phyloP scores from a whole-genome alignment of 2,797 vertebrate species.

The Leptoclinus maculatus region DNA sequence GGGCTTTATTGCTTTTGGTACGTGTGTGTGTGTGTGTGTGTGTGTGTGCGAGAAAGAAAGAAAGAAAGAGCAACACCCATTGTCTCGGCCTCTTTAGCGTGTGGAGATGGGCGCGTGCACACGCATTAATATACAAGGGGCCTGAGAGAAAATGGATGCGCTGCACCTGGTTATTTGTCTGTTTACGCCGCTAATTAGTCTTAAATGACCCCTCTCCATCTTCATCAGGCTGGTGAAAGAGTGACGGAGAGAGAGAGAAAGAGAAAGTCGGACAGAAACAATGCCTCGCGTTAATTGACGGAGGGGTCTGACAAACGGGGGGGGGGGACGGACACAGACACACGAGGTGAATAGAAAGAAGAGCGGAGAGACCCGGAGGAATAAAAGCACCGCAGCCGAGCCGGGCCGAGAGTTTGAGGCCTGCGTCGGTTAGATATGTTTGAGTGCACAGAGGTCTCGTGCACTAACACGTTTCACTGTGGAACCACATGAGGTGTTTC shows the following conservation, averaged over 20 bases:
- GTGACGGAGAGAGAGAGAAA: conserved; percentile 16
- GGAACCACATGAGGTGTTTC: conserved; percentile 2
- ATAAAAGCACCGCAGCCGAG: conserved; percentile 6
- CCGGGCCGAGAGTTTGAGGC: conserved; percentile 30
- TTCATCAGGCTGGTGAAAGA: conserved; percentile 63
- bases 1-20: conserved; percentile 34
- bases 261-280: conserved; percentile 48
- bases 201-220: conserved; percentile 74
- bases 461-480: conserved; percentile 27
- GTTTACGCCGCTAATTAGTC: conserved; percentile 69
- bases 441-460: conserved; percentile 25
- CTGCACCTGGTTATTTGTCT: conserved; percentile 64
- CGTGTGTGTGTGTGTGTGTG: conserved; percentile 6
- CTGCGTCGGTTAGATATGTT: conserved; percentile 48
- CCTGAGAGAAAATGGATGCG: conserved; percentile 13
- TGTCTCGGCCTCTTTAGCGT: not conserved
- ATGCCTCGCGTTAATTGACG: conserved; percentile 55
- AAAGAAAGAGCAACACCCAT: not conserved
- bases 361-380: conserved; percentile 1
- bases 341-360: conserved; percentile 49
- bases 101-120: not conserved
- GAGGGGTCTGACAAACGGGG: conserved; percentile 58
- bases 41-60: no score
- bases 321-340: not conserved
- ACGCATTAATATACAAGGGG: conserved; percentile 18